Base-by-base conservation (phyloP, 2,797 vertebrate genomes). In the Siniperca obscura region DNA sequence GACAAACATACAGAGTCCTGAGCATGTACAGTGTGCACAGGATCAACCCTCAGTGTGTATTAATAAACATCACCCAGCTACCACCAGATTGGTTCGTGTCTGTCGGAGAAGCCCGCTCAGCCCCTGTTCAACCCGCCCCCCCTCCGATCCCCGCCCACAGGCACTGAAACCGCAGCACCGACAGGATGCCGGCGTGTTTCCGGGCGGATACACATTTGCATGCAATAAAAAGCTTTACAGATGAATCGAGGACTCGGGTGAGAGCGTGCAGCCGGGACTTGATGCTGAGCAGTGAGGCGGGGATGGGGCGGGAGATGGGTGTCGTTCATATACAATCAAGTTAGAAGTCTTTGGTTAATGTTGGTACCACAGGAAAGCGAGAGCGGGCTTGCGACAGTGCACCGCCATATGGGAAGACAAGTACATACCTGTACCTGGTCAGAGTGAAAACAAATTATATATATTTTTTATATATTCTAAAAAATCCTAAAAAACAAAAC, bases 331-430 rank as follows among this genome's bases (percentile, higher is more conserved):
- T 99, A 99, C 98, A 99, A 99, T 99, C 98, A 99, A 96, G 97
- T 97, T 97, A 96, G 94, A 98, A 98, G 97, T 99, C 98, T 99
- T 99, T 99, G 98, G 98, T 99, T 98, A 97, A 86, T 71, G 90
- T 97, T 96, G 97, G 96, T 95, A 95, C 91, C 91, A 82, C 89
- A 85, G 92, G 90, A 87, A 85, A 86, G 86, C 70, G 69, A 96
- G 96, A 95, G 96, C 95, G 81, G 89, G 92, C 79, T 52, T 72
- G 87, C 70, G 77, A 89, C 68, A 89, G 93, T 22, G 17, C 87
- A 87, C 87, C 60, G 64, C 76, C 83, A 78, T 22, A 75, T 68
- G 84, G 84, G 64, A 71, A 84, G 83, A 74, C 84, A 48, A 46
- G 48, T 48, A 67, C 87, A 95, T 94, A 94, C 91, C 94, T 91